Percentiles rank a stretch among this genome's conserved stretches.
phyloP scores from a whole-genome alignment of 2,113 vertebrate species.

The Channa maculata region DNA sequence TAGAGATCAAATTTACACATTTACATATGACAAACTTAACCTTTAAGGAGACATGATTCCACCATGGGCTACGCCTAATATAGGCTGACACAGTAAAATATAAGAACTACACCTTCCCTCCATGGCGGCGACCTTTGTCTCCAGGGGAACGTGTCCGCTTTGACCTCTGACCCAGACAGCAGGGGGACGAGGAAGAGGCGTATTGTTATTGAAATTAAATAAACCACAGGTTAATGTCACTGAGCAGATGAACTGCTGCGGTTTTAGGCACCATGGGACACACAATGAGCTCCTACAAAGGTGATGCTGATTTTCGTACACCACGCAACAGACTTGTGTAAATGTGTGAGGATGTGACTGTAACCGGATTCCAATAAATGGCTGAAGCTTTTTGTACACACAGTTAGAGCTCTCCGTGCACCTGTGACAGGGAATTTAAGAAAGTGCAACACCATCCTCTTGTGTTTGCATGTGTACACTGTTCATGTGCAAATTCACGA shows the following conservation, averaged over 20 bases:
- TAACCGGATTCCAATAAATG: not conserved
- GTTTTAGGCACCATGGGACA: conserved; percentile 71
- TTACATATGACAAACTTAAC: conserved; percentile 69
- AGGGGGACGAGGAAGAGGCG: conserved; percentile 9
- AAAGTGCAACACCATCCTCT: conserved; percentile 69
- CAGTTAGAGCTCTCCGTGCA: conserved; percentile 11
- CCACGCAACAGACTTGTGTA: conserved; percentile 7
- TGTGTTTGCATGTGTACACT: conserved; percentile 49
- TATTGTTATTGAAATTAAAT: conserved; percentile 21
- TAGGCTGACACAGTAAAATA: conserved; percentile 74
- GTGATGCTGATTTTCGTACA: conserved; percentile 17
- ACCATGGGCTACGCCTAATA: conserved; percentile 74
- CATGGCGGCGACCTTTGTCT: conserved; percentile 53
- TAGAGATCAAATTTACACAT: conserved; percentile 76
- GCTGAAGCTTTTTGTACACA: conserved; percentile 12
- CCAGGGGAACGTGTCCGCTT: conserved; percentile 36
- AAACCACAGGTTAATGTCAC: conserved; percentile 20
- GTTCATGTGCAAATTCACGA: conserved; percentile 37
- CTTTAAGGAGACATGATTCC: conserved; percentile 60
- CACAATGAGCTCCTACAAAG: conserved; percentile 31
- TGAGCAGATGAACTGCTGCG: conserved; percentile 42
- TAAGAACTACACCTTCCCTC: conserved; percentile 55
- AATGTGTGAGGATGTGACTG: not conserved
- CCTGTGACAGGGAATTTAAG: conserved; percentile 29
- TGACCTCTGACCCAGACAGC: conserved; percentile 24